Conservation (phyloP, 2,888 invertebrate genomes). For the Epinotia brunnichana region DNA sequence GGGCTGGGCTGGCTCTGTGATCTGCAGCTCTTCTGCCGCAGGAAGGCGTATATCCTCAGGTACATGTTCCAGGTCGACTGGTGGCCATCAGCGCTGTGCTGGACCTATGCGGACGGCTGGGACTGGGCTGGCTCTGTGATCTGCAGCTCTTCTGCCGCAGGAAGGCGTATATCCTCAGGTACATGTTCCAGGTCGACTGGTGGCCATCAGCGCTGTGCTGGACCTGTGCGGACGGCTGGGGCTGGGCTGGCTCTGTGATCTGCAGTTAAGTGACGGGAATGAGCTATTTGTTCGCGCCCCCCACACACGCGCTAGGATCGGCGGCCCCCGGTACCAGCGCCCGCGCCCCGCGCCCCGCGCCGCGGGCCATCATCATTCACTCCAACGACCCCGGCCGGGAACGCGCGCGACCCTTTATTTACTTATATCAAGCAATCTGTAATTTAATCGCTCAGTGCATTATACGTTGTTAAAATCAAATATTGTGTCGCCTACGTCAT, state of each 20-base stretch:
- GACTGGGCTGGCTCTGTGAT: conserved; percentile 89
- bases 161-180: conserved; percentile 89
- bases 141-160: conserved; percentile 87
- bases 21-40: conserved; percentile 87
- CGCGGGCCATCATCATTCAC: too few species aligned
- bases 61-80: conserved; percentile 83
- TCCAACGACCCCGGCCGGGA: too few species aligned
- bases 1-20: conserved; percentile 90
- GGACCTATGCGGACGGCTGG: conserved; percentile 88
- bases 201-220: conserved; percentile 89
- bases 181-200: conserved; percentile 83
- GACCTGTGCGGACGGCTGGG: conserved; percentile 89
- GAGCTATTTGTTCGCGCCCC: too few species aligned
- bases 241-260: conserved; percentile 89
- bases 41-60: conserved; percentile 89
- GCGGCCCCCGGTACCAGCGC: too few species aligned
- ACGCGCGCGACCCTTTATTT: too few species aligned
- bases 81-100: conserved; percentile 89
- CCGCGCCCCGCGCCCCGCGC: too few species aligned
- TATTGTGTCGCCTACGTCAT: too few species aligned
- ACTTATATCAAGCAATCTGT: too few species aligned
- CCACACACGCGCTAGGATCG: too few species aligned
- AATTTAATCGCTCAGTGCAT: too few species aligned
- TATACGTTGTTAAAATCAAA: too few species aligned
- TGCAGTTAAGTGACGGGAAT: too few species aligned